A percentile compares a stretch with the other conserved stretches of the same genome.
These are phyloP conservation scores for Galagoides demidoff DNA, from an alignment of 2,797 vertebrate species.

Conservation along the genomic window DNA sequence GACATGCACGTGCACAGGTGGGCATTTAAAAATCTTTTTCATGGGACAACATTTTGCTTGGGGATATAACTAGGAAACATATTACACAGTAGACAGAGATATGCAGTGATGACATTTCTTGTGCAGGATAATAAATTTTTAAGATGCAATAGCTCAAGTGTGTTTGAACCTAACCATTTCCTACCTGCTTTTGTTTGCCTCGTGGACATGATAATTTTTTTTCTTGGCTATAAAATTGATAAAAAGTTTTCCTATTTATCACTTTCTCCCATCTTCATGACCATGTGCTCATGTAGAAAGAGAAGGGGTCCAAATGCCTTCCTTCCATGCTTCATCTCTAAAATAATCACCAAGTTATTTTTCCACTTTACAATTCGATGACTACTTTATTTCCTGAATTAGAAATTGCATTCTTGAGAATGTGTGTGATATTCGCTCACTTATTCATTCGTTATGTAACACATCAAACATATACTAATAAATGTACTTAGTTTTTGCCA, in stretches of 20 bases:
- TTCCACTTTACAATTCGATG: not conserved
- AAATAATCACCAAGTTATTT: not conserved
- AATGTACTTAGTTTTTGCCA: not conserved
- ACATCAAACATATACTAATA: not conserved
- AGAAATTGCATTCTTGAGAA: not conserved
- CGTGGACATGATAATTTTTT: not conserved
- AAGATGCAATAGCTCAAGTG: not conserved
- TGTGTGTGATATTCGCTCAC: not conserved
- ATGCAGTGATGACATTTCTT: not conserved
- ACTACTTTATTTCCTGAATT: not conserved
- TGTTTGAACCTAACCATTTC: constrained; percentile 10
- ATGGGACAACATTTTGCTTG: not conserved
- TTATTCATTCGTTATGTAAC: not conserved
- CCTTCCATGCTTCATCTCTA: not conserved
- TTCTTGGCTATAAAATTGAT: not conserved
- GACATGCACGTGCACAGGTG: not conserved
- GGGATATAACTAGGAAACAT: not conserved
- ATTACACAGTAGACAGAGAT: not conserved
- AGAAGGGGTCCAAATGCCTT: not conserved
- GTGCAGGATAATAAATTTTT: not conserved
- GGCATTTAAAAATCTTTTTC: constrained; percentile 9
- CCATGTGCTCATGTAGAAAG: not conserved
- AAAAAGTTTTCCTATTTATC: not conserved
- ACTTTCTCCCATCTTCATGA: not conserved
- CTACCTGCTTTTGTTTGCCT: not conserved